These are phyloP conservation scores for Xiphophorus birchmanni DNA, from an alignment of 2,797 vertebrate species.

Conservation along the genomic window DNA sequence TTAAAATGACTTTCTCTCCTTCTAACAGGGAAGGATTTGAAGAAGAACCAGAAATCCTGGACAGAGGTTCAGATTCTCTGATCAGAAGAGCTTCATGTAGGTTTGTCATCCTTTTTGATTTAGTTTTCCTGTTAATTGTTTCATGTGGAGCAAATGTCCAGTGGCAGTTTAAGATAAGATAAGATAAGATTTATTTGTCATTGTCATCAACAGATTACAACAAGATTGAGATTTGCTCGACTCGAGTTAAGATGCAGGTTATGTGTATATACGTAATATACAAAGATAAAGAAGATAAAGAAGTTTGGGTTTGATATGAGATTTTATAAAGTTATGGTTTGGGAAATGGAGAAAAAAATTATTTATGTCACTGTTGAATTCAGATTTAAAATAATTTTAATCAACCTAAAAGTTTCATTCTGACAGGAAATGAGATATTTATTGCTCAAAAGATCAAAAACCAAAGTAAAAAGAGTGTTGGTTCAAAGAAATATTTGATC, in stretches of 20 bases:
- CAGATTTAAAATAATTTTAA: background rate
- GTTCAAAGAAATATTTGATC: background rate
- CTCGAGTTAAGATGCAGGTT: too few species aligned
- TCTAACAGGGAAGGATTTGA: background rate
- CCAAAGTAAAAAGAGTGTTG: background rate
- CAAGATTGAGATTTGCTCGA: too few species aligned
- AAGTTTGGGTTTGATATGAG: background rate
- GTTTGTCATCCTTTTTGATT: background rate
- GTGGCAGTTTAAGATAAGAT: too few species aligned
- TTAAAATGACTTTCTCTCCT: background rate
- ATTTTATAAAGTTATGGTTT: background rate
- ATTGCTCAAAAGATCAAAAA: background rate
- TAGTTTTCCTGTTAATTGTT: background rate
- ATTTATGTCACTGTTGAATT: background rate
- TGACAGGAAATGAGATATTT: background rate
- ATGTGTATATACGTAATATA: too few species aligned
- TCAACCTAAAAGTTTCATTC: background rate
- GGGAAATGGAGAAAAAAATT: background rate
- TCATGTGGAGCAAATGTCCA: background rate
- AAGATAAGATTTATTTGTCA: too few species aligned
- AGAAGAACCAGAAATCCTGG: background rate
- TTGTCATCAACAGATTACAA: too few species aligned
- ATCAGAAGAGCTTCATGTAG: background rate
- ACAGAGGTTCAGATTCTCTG: background rate
- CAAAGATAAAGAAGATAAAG: too few species aligned